Percentiles rank a stretch among this genome's conserved stretches.
phyloP scores from a whole-genome alignment of 35 echinoderm and acorn worm genomes.

The Ptychodera flava region DNA sequence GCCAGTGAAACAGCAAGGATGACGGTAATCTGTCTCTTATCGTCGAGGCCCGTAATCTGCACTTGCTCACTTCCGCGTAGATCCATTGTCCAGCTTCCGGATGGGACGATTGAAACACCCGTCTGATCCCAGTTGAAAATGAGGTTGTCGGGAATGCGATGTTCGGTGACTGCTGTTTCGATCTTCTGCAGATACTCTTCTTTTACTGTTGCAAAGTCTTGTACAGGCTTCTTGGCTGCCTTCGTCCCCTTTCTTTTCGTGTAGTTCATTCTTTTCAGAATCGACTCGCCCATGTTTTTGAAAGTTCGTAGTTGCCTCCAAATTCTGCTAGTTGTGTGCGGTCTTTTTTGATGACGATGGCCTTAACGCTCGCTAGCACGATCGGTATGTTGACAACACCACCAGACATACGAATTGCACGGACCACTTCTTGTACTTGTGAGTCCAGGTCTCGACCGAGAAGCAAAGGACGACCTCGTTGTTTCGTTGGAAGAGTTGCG shows the following conservation, averaged over 20 bases:
- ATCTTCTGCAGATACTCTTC: constrained; percentile 17
- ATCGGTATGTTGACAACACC: constrained; percentile 10
- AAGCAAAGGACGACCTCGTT: constrained; percentile 17
- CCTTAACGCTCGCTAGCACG: constrained; percentile 17
- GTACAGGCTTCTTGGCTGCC: constrained; percentile 4
- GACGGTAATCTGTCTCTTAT: constrained; percentile 30
- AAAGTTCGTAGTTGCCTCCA: background rate
- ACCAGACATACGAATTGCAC: constrained; percentile 1
- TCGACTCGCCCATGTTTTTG: constrained; percentile 22
- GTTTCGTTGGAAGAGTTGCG: too few relatives aligned
- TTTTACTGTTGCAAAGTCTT: constrained; percentile 8
- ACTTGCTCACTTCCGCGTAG: too few relatives aligned
- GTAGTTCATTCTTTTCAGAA: constrained; percentile 16
- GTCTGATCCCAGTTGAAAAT: too few relatives aligned
- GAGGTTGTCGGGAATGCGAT: constrained; percentile 11
- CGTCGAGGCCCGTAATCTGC: constrained; percentile 27
- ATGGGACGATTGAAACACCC: constrained; percentile 20
- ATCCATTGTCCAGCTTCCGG: constrained; percentile 24
- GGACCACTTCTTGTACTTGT: constrained; percentile 11
- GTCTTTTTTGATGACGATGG: too few relatives aligned
- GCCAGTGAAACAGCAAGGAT: constrained; percentile 13
- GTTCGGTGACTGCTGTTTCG: constrained; percentile 5
- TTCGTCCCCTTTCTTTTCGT: constrained; percentile 31
- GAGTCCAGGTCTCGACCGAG: constrained; percentile 8
- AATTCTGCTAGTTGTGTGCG: background rate